Evolutionary conservation across 2,797 vertebrate genomes (phyloP).

Genomic region (Pagetopsis macropterus): DNA sequence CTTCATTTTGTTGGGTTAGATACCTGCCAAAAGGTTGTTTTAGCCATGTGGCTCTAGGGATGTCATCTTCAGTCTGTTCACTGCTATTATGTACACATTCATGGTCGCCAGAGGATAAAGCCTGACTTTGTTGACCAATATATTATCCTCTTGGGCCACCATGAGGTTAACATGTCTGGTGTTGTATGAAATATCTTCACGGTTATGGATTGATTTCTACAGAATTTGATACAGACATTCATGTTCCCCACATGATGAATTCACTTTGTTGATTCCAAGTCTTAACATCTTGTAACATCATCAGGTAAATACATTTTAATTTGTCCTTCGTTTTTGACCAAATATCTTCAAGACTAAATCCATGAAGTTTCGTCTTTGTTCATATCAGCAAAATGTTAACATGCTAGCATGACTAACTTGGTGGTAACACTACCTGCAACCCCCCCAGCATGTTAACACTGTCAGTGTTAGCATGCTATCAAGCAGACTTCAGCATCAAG

Average conservation of each 20-base stretch:
- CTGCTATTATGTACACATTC: background rate
- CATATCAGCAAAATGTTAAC: background rate
- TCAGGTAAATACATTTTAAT: background rate
- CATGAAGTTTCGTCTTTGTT: background rate
- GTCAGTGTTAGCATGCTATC: background rate
- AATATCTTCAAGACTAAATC: background rate
- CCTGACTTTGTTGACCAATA: background rate
- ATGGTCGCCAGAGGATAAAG: conserved; percentile 15
- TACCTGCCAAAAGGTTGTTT: conserved; percentile 9
- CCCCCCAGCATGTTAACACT: background rate
- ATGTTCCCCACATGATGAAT: background rate
- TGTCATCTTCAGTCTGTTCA: background rate
- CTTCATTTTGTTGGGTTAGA: conserved; percentile 39
- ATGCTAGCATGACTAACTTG: background rate
- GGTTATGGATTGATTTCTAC: background rate
- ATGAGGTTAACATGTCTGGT: background rate
- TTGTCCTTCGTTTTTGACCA: background rate
- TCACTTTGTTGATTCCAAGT: background rate
- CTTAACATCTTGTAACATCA: background rate
- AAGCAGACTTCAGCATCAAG: background rate
- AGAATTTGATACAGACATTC: background rate
- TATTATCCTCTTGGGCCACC: background rate
- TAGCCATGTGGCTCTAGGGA: background rate
- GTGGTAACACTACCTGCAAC: background rate
- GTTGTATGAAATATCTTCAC: background rate